Percentiles rank a stretch among this genome's conserved stretches.
These are phyloP conservation scores for Saguinus imperator DNA, from an alignment of 2,113 vertebrate species.

Conservation along the genomic window DNA sequence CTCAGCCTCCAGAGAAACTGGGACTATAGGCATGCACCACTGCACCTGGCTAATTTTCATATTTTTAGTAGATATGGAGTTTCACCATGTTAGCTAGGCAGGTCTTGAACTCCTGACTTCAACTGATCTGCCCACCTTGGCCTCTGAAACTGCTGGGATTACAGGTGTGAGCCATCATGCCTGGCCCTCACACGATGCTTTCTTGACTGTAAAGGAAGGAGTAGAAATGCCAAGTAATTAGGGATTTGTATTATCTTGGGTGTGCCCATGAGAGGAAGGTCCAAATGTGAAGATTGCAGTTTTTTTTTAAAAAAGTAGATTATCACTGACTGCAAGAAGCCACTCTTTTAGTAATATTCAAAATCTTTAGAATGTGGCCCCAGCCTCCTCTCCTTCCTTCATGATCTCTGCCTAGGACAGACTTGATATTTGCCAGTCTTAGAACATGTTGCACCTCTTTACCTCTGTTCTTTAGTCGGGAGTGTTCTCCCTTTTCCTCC, in stretches of 20 bases:
- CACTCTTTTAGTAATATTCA: neutral
- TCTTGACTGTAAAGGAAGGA: neutral
- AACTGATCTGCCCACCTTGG: no score
- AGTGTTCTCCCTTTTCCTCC: neutral
- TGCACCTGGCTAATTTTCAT: no score
- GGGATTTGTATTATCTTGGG: neutral
- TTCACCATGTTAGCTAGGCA: no score
- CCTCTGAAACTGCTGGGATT: no score
- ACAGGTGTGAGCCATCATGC: no score
- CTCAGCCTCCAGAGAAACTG: no score
- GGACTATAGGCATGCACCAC: no score
- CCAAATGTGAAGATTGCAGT: neutral
- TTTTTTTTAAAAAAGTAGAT: no score
- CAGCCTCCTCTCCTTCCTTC: neutral
- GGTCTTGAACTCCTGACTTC: no score
- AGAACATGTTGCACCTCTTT: neutral
- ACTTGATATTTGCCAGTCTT: neutral
- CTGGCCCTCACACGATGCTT: neutral
- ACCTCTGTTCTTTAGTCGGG: neutral
- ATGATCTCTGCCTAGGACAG: neutral
- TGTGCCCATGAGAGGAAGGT: neutral
- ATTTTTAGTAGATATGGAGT: no score
- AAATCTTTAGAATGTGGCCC: neutral
- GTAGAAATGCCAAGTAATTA: neutral
- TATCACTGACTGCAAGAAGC: neutral